Base-by-base conservation (phyloP, 2,797 vertebrate species). In the Danio tinwini region DNA sequence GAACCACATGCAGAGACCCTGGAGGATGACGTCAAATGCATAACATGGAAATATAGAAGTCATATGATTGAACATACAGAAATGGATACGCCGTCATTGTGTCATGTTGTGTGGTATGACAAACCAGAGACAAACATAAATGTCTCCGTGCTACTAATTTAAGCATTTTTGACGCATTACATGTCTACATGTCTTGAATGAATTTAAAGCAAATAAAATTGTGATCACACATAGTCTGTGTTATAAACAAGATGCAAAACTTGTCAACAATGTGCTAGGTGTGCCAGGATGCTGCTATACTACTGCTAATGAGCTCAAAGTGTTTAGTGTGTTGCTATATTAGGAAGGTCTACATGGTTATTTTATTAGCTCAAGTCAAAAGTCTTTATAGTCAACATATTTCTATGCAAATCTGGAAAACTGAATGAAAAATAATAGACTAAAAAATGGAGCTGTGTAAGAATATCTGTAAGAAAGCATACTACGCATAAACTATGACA, bases 11-110 rank as follows among this genome's bases (percentile, higher is more conserved):
- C 53, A 59, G 64, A 76, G 74, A 81, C 67, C 53, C 56, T 65
- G 42, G 47, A 80, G 61, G 64, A 78, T 0, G 6, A 47, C 7
- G 3, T 58, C 4, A 45, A 21, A 37, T 11, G 72, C 75, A n/a
- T n/a, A 29, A 29, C 29, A 1, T 82, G 85, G 74, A 39, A 53
- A 69, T 29, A 29, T 3, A 29, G 12, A 37, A 78, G 70, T 17
- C 55, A 47, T 74, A 37, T 62, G 81, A 69, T 29, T 56, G 39
- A 47, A 76, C 74, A 63, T 65, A 86, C 75, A 87, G 65, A 19
- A 56, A 42, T 50, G 49, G 5, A 16, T 19, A 9, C 69, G 44
- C 65, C 55, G 56, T 11, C 68, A 63, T 52, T 5, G 29, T 40
- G 72, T 63, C n/a, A 53, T 21, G 12, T 29, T 72, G n/a, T 14